Evolutionary conservation across 2,888 invertebrate species (phyloP).

Genomic region (Blastobasis lacticolella): DNA sequence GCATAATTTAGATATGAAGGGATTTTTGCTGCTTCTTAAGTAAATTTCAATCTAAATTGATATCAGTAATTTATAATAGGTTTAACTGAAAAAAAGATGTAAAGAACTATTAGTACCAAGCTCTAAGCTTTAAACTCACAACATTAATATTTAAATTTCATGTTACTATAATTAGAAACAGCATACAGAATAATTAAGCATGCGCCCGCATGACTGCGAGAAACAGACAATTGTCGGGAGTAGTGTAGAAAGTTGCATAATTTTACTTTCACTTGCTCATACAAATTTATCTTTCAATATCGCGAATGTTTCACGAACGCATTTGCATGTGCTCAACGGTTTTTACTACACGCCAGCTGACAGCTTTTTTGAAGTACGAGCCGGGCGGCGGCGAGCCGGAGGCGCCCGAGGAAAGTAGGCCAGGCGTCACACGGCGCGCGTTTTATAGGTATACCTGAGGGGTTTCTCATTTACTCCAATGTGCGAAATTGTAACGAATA

Average conservation of each 20-base stretch:
- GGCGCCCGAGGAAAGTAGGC: constrained; percentile 56
- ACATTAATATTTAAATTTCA: too few species aligned
- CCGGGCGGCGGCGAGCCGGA: constrained; percentile 28
- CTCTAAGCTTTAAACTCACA: too few species aligned
- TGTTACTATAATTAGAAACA: too few species aligned
- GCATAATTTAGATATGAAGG: too few species aligned
- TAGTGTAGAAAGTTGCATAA: constrained; percentile 68
- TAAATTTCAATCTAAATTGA: too few species aligned
- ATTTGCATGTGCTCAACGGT: constrained; percentile 51
- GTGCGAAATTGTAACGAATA: constrained; percentile 29
- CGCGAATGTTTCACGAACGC: constrained; percentile 49
- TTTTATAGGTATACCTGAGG: constrained; percentile 57
- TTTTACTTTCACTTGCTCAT: constrained; percentile 60
- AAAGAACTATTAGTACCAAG: too few species aligned
- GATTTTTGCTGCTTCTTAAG: too few species aligned
- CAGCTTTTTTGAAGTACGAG: constrained; percentile 22
- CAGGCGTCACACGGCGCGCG: constrained; percentile 65
- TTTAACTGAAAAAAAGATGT: too few species aligned
- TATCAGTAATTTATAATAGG: too few species aligned
- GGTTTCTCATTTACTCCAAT: constrained; percentile 49
- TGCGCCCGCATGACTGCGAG: too few species aligned
- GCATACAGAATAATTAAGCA: background rate
- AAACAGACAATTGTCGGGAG: too few species aligned
- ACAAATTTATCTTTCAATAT: constrained; percentile 52
- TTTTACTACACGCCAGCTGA: constrained; percentile 36